Conservation (phyloP, 2,113 vertebrate genomes). For the Centropristis striata region DNA sequence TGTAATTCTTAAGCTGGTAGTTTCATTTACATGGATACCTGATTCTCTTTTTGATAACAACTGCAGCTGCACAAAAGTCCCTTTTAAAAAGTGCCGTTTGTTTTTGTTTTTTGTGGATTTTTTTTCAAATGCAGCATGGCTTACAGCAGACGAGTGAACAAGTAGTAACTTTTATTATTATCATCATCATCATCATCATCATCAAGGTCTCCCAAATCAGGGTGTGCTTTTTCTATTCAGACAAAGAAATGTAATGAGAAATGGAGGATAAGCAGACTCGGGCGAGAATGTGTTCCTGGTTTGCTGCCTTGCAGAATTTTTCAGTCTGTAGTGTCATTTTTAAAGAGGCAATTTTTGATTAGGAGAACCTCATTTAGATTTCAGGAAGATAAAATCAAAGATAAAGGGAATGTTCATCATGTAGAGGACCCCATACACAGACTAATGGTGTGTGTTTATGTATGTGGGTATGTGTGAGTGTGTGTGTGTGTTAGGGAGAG, state of each 20-base stretch:
- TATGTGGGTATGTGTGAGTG: conserved; percentile 40
- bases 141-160: conserved; percentile 19
- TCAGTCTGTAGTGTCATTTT: conserved; percentile 31
- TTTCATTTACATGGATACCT: conserved; percentile 4
- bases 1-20: background rate
- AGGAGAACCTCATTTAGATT: conserved; percentile 28
- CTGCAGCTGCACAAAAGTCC: conserved; percentile 3
- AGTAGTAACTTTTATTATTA: too few relatives aligned
- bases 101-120: too few relatives aligned
- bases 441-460: conserved; percentile 16
- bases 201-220: conserved; percentile 33
- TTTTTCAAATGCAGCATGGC: conserved; percentile 18
- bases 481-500: conserved; percentile 15
- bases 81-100: conserved; percentile 7
- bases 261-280: conserved; percentile 29
- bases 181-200: conserved; percentile 2
- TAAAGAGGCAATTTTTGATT: conserved; percentile 20
- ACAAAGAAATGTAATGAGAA: conserved; percentile 35
- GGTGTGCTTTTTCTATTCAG: conserved; percentile 27
- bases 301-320: conserved; percentile 23
- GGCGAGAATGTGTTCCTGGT: conserved; percentile 22
- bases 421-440: conserved; percentile 12
- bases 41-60: background rate
- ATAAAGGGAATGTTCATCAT: conserved; percentile 44
- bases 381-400: conserved; percentile 49